Evolutionary conservation across 2,888 invertebrate genomes (phyloP).

Genomic region (Cheilosia impressa): DNA sequence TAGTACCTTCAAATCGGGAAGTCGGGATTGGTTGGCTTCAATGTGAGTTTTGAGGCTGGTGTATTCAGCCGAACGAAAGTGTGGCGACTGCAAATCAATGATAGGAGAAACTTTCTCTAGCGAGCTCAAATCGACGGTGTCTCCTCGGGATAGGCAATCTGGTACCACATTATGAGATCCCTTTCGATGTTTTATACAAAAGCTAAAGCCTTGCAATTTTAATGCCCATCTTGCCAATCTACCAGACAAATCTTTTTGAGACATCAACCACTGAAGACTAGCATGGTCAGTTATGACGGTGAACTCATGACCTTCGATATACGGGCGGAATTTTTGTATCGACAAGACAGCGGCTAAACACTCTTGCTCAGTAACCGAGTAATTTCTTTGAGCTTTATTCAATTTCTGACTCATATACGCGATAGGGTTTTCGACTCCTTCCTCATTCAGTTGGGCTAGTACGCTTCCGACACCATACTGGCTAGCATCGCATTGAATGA

Average conservation of each 20-base stretch:
- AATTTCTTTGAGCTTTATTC: constrained; percentile 31
- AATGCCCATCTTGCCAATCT: constrained; percentile 76
- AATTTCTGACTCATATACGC: constrained; percentile 24
- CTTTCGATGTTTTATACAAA: no score
- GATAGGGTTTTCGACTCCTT: constrained; percentile 14
- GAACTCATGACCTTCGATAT: constrained; percentile 62
- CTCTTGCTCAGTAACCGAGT: constrained; percentile 19
- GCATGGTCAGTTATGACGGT: constrained; percentile 76
- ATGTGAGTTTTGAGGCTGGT: constrained; percentile 24
- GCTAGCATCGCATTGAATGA: constrained; percentile 46
- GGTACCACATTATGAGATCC: constrained; percentile 76
- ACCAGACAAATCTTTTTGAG: constrained; percentile 76
- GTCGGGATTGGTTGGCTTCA: no score
- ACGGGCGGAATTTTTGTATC: constrained; percentile 54
- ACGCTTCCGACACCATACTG: constrained; percentile 25
- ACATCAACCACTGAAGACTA: constrained; percentile 77
- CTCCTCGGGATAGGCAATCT: constrained; percentile 71
- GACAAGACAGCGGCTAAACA: constrained; percentile 42
- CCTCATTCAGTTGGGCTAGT: constrained; percentile 25
- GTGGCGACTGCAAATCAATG: constrained; percentile 45
- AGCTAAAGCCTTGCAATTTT: constrained; percentile 76
- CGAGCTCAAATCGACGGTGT: constrained; percentile 13
- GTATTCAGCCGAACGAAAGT: constrained; percentile 53
- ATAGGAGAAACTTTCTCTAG: constrained; percentile 13
- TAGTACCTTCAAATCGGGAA: no score